Conservation (phyloP, 2,888 invertebrate species). For the Leucoma salicis region DNA sequence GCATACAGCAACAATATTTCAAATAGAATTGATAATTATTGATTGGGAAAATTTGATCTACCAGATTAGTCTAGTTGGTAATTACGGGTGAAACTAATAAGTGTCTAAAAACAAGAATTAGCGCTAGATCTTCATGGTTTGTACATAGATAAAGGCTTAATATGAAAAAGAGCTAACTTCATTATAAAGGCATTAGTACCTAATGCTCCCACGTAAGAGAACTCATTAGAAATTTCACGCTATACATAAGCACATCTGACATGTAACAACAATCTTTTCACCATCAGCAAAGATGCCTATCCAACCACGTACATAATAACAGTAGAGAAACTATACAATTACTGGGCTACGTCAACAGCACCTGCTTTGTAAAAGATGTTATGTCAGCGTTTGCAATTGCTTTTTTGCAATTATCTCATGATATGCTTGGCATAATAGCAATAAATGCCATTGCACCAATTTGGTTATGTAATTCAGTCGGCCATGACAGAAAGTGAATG, state of each 20-base stretch:
- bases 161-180: too few relatives aligned
- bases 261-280: not conserved
- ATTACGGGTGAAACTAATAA: too few relatives aligned
- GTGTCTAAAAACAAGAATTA: too few relatives aligned
- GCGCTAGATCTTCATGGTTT: too few relatives aligned
- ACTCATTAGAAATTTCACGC: too few relatives aligned
- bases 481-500: slow-evolving; percentile 69
- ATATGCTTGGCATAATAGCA: slow-evolving; percentile 39
- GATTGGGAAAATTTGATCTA: too few relatives aligned
- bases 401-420: slow-evolving; percentile 41
- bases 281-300: slow-evolving; percentile 12
- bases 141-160: too few relatives aligned
- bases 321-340: slow-evolving; percentile 23
- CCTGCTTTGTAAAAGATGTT: slow-evolving; percentile 18
- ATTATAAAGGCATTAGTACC: too few relatives aligned
- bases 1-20: too few relatives aligned
- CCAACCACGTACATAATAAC: slow-evolving; percentile 17
- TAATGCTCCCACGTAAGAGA: too few relatives aligned
- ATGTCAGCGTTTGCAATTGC: slow-evolving; percentile 27
- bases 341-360: slow-evolving; percentile 3
- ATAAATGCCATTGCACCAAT: slow-evolving; percentile 44
- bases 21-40: too few relatives aligned
- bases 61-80: too few relatives aligned
- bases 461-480: slow-evolving; percentile 57
- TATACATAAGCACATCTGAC: not conserved